Evolutionary conservation across 2,888 invertebrate species (phyloP).

Genomic region (Zygaena filipendulae): DNA sequence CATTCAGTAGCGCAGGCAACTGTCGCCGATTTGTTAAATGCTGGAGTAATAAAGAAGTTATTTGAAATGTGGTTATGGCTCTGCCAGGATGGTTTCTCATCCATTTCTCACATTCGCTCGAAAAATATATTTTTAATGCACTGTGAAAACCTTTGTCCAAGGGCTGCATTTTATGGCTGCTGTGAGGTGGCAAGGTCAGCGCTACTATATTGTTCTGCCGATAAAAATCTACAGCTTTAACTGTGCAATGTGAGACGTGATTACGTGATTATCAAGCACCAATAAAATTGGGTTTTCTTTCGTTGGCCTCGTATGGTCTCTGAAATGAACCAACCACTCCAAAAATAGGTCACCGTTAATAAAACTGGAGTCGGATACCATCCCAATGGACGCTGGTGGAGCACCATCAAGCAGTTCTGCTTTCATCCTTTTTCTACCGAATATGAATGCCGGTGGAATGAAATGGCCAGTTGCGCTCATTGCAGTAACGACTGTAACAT

Average conservation of each 20-base stretch:
- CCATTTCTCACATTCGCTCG: conserved; percentile 20
- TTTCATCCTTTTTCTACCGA: conserved; percentile 25
- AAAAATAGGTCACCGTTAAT: conserved; percentile 15
- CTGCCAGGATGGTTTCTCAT: conserved; percentile 18
- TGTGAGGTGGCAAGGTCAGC: conserved; percentile 13
- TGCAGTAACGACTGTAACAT: conserved; percentile 9
- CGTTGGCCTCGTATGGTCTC: conserved; percentile 6
- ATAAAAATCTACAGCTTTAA: conserved; percentile 1
- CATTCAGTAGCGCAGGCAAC: conserved; percentile 2
- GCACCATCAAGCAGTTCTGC: conserved; percentile 23
- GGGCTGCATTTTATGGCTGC: conserved; percentile 12
- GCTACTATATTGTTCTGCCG: conserved; percentile 9
- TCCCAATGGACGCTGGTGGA: conserved; percentile 22
- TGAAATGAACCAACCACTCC: conserved; percentile 13
- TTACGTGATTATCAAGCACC: conserved; percentile 16
- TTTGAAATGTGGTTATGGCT: conserved; percentile 15
- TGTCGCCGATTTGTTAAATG: conserved; percentile 3
- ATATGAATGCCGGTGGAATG: conserved; percentile 28
- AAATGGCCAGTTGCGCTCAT: conserved; percentile 18
- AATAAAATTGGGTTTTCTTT: conserved; percentile 12
- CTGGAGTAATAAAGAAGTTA: conserved; percentile 8
- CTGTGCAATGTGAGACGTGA: conserved; percentile 13
- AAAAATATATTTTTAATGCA: conserved; percentile 16
- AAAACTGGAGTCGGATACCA: conserved; percentile 15
- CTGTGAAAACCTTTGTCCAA: conserved; percentile 13